Base-by-base conservation (phyloP, 92 coral and sea anemone genomes). In the Isaurus tuberculatus region DNA sequence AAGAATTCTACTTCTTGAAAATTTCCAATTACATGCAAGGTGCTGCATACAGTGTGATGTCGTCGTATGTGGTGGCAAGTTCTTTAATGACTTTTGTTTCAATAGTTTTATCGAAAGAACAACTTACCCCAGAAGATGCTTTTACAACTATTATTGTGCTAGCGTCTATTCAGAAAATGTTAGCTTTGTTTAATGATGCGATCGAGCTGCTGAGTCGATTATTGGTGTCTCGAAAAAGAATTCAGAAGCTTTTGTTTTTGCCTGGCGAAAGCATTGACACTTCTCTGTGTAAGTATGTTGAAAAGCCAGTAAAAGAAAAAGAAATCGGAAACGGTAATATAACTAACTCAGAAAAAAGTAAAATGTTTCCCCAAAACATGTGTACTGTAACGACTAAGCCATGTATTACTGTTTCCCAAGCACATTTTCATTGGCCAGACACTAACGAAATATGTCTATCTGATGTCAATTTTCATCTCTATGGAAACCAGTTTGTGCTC, bases 141-240 rank as follows among this genome's bases (percentile, higher is more conserved):
- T 77, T 77, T 65, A 77, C 82, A 25, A 77, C 82, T 25, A 34
- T 77, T 27, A 77, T 77, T 23, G 34, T 77, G 29, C 28, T 77
- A 2, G 17, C 82, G 1, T 77, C 82, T 34, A 27, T 77, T 8
- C 51, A 32, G 46, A 55, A 23, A 77, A 57, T 58, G 82, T 55
- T 77, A 34, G 25, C 29, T 6, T 13, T 19, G 8, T 77, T 77
- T 40, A 58, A 25, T 11, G 82, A 77, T 34, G 70, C 82, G 15
- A 77, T 58, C 49, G 70, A 25, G 13, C 29, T 57, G 70, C 46
- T 77, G 31, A 51, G 28, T 25, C 69, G 68, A 23, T n/a, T 77
- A 0, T 34, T 33, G 36, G 70, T 77, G 11, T 77, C 82, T 14
- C n/a, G 57, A 40, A 60, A 23, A 77, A 57, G 82, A 64, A 77